Evolutionary conservation across 2,888 invertebrate genomes (phyloP), one percentile per base, ranked within the genome.

Genomic region (Calliphora vomitoria): DNA sequence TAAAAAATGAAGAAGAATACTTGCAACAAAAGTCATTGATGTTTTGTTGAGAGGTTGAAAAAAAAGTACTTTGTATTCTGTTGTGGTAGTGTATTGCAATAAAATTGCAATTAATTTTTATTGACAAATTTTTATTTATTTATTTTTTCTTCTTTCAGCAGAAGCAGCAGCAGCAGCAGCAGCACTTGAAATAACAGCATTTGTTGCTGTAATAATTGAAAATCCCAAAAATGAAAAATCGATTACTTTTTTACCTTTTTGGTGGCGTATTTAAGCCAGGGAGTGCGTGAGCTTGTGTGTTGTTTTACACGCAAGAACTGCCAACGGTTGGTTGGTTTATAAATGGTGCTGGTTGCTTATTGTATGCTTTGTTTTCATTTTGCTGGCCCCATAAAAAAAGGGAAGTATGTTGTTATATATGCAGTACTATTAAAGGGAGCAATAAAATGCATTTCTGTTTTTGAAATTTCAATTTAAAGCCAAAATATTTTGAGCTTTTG

Each of bases 51-150:
- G 2, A 10, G 20, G 18, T 15, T 13, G 31, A 38, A 72, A 82
- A n/a, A 69, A 58, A 76, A 72, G 66, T 85, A 76, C 74, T 88
- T 85, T 85, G 78, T 88, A 88, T 87, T 88, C 89, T 74, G 75
- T 53, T 20, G 53, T 31, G 84, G 85, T 80, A 68, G 62, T 85
- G 89, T 85, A 85, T 89, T 89, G 91, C 91, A 92, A 92, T 92
- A 92, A 92, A 92, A 92, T 91, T 91, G 91, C 92, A 92, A 92
- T 92, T 92, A 92, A 92, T 90, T 91, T 92, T 92, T 92, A 92
- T 92, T 92, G 92, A 92, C 92, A 92, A 92, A 90, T 90, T 91
- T 90, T 91, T 85, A 75, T 85, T 66, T 82, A 64, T 68, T 44
- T 31, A 55, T 47, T 71, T 81, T 85, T 55, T 20, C 13, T 18